phyloP scores from a whole-genome alignment of 2,888 invertebrate species.

The Brachypalpus laphriformis region DNA sequence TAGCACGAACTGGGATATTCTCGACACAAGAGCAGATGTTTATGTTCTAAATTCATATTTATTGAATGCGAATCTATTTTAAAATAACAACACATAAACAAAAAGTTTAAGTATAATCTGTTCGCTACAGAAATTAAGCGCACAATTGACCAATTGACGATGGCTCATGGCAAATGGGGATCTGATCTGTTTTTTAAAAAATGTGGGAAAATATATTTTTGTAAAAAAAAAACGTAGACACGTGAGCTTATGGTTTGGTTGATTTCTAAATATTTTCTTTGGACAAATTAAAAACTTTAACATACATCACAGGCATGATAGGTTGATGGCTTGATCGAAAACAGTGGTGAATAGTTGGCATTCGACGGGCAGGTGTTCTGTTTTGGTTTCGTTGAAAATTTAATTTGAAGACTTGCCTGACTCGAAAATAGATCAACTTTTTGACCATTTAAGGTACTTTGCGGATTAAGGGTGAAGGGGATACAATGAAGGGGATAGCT shows the following conservation, averaged over 20 bases:
- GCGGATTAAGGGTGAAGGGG: too few species aligned
- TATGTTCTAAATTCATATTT: background rate
- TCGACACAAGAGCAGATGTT: conserved; percentile 2
- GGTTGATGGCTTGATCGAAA: too few species aligned
- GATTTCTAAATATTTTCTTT: too few species aligned
- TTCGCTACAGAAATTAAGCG: background rate
- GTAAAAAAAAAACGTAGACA: background rate
- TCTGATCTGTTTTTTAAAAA: background rate
- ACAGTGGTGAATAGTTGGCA: too few species aligned
- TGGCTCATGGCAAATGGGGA: background rate
- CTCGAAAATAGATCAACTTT: too few species aligned
- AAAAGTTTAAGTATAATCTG: background rate
- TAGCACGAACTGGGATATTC: background rate
- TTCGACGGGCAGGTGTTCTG: too few species aligned
- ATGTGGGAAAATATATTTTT: background rate
- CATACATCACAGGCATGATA: too few species aligned
- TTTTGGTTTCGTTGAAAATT: too few species aligned
- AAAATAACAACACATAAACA: conserved; percentile 8
- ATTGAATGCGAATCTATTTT: conserved; percentile 11
- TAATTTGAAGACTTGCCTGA: too few species aligned
- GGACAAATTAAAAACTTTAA: too few species aligned
- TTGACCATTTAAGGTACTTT: too few species aligned
- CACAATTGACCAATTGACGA: background rate
- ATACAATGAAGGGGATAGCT: too few species aligned
- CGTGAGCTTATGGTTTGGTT: background rate